Conservation (phyloP, 2,113 vertebrate species). For the Myiozetetes cayanensis region DNA sequence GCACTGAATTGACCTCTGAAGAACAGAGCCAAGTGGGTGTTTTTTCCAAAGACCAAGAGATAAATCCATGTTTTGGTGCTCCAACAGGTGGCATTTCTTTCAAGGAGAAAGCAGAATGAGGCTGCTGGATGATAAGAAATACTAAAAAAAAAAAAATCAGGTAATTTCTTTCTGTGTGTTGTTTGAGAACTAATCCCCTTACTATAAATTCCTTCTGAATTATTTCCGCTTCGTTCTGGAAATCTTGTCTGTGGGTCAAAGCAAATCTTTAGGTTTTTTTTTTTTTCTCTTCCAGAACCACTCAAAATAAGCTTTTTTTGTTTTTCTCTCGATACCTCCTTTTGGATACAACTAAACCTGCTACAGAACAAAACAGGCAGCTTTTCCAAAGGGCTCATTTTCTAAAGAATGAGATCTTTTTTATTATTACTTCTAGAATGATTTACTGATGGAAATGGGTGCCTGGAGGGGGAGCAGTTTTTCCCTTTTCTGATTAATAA, state of each 20-base stretch:
- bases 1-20: background rate
- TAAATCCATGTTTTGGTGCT: background rate
- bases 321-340: background rate
- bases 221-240: constrained; percentile 5
- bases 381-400: background rate
- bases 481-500: background rate
- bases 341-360: background rate
- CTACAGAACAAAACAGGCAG: background rate
- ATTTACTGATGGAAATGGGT: background rate
- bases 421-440: background rate
- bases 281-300: background rate
- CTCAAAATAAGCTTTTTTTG: background rate
- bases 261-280: constrained; percentile 2
- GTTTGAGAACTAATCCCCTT: background rate
- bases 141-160: background rate
- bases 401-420: background rate
- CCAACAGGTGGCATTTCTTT: constrained; percentile 21
- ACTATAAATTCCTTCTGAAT: constrained; percentile 46
- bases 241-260: constrained; percentile 23
- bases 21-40: background rate
- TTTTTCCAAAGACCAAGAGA: background rate
- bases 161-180: constrained; percentile 26
- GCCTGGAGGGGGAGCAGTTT: background rate
- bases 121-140: background rate
- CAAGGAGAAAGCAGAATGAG: background rate